Evolutionary conservation across 2,113 vertebrate species (phyloP), one percentile per base, ranked within the genome.

Genomic region (Dissostichus mawsoni): DNA sequence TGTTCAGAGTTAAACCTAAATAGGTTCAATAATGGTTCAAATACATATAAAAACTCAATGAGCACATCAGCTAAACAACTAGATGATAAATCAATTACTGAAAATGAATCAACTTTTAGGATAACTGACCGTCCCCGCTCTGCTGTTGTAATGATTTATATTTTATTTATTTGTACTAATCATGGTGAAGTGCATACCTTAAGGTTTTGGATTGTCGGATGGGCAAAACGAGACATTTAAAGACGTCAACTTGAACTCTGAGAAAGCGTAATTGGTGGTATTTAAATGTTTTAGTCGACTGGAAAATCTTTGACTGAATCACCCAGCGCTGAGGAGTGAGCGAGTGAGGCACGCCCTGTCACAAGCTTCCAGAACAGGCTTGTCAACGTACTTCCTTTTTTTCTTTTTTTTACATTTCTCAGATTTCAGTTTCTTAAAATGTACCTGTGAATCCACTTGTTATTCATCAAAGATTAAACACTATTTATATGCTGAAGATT

Each of bases 371-470:
- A 56, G 47, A 85, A 65, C 82, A 76, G 48, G 20, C 47, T 13
- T 13, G 52, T 65, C 45, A 53, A 51, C 52, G 20, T 11, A 86
- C 74, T 93, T 93, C 90, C 83, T 64, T 56, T 78, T 81, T 71
- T 67, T 56, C 78, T 81, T 71, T 71, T 67, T n/a, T 64, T 23
- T 45, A 4, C 11, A 66, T 7, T 58, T 13, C n/a, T 45, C 44
- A 48, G 41, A 65, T 48, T 44, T 57, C 36, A 74, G 69, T 83
- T 83, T 88, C 80, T 64, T 16, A 2, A 41, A 55, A 68, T 9
- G 1, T 41, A 50, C 11, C 10, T 8, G 3, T 67, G 6, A 25
- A 33, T 20, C 12, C 1, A n/a, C 5, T 14, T n/a, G 8, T 52
- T 12, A 11, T 41, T 53, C 9, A 41, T 17, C 17, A 57, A 59